Base-by-base conservation (phyloP, 2,113 vertebrate genomes). In the Parus major region DNA sequence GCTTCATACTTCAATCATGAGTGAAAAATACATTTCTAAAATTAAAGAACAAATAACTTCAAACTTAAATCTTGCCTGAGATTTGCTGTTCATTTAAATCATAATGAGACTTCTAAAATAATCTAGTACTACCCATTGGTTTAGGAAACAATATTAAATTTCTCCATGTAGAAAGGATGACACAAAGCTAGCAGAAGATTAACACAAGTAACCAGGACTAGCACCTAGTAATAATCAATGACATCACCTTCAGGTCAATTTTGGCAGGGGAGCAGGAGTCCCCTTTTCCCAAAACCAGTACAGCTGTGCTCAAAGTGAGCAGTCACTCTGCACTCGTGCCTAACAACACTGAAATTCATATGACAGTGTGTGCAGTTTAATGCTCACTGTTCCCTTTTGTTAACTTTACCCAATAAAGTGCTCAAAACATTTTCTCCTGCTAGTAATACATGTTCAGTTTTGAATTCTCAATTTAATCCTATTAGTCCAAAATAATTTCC, bases 401-500 rank as follows among this genome's bases (percentile, higher is more conserved):
- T 56, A 93, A 7, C 29, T 65, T 82, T 88, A 71, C 49, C 19
- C 36, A 65, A 12, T 53, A 41, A 75, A 82, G 61, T 52, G 60
- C 35, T 93, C 42, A 66, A 86, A 70, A 14, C 12, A 10, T 50
- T 70, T 81, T 94, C 68, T 41, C 25, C 42, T 80, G 9, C 64
- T 65, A 52, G 19, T 12, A 64, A 50, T 17, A 39, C 50, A 59
- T 16, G 12, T 63, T 39, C 22, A 24, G 10, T 75, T 90, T 77
- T 25, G 41, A 93, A 82, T 76, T 91, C 66, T 70, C n/a, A 44
- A 25, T 84, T 91, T 81, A 81, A 73, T 88, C 17, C 20, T 70
- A 42, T 66, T 59, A 55, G 29, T 55, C 23, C 35, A 73, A 39
- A 66, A 53, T 85, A 56, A 60, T 91, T 78, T 61, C 36, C 29